These are phyloP conservation scores for Lumbricus terrestris DNA, from an alignment of 2,888 invertebrate species.

Conservation along the genomic window DNA sequence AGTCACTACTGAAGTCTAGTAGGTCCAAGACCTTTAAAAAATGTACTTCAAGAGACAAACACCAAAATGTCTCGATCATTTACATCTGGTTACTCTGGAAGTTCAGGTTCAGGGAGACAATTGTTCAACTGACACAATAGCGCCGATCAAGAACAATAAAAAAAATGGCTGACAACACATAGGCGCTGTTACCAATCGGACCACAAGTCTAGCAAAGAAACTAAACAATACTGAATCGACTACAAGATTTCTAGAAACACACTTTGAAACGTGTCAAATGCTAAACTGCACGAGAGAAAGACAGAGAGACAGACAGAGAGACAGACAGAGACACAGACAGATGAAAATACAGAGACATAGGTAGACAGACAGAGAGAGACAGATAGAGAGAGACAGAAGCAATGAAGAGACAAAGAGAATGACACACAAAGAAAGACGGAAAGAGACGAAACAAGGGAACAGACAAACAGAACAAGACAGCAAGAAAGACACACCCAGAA, in stretches of 20 bases:
- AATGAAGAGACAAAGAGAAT: background rate
- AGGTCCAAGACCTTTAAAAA: background rate
- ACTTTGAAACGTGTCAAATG: background rate
- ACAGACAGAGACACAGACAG: background rate
- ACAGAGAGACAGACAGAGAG: background rate
- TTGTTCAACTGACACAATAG: background rate
- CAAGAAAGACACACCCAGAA: background rate
- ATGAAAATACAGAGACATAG: background rate
- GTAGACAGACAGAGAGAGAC: background rate
- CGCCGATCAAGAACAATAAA: background rate
- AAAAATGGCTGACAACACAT: background rate
- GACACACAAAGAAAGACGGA: background rate
- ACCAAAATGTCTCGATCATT: background rate
- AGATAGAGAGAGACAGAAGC: background rate
- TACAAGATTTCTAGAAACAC: background rate
- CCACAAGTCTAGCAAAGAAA: background rate
- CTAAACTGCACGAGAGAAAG: background rate
- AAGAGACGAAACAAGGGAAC: background rate
- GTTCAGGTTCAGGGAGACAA: background rate
- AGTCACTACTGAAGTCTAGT: background rate
- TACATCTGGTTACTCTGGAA: background rate
- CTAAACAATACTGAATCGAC: slow-evolving; percentile 3
- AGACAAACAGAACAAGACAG: background rate
- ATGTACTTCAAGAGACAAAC: background rate
- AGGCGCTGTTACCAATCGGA: background rate